Percentiles rank a stretch among this genome's conserved stretches.
Conservation (phyloP, 2,797 vertebrate genomes). For the Labroides dimidiatus region DNA sequence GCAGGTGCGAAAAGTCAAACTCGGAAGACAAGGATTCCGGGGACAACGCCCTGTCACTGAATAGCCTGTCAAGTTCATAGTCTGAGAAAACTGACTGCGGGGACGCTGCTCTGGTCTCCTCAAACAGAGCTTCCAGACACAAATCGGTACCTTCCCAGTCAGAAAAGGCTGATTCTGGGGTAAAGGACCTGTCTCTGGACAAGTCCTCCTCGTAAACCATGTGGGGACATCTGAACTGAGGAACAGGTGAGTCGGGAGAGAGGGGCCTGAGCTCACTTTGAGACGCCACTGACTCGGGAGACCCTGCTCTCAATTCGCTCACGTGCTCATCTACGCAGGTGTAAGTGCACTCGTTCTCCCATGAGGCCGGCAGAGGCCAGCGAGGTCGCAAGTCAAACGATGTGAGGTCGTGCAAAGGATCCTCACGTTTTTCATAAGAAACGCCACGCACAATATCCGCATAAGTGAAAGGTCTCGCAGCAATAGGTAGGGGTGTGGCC, state of each 20-base stretch:
- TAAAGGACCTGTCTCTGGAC: not conserved
- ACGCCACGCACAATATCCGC: slow-evolving; percentile 6
- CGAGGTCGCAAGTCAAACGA: not conserved
- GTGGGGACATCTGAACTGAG: not conserved
- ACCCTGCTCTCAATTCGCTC: not conserved
- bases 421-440: not conserved
- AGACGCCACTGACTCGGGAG: slow-evolving; percentile 14
- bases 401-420: not conserved
- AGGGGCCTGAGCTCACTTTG: slow-evolving; percentile 10
- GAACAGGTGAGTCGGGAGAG: slow-evolving; percentile 25
- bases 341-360: not conserved
- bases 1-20: not conserved
- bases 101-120: slow-evolving; percentile 25
- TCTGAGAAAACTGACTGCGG: slow-evolving; percentile 30
- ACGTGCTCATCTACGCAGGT: not conserved
- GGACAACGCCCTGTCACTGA: slow-evolving; percentile 21
- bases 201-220: not conserved
- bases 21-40: slow-evolving; percentile 41
- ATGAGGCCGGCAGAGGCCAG: not conserved
- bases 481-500: not conserved
- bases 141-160: slow-evolving; percentile 43
- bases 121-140: slow-evolving; percentile 29
- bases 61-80: slow-evolving; percentile 9
- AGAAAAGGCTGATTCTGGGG: slow-evolving; percentile 12
- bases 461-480: slow-evolving; percentile 13